A percentile compares a stretch with the other conserved stretches of the same genome.
phyloP scores from a whole-genome alignment of 1,140 invertebrate species.

The Ceratoteleas bidentatus region DNA sequence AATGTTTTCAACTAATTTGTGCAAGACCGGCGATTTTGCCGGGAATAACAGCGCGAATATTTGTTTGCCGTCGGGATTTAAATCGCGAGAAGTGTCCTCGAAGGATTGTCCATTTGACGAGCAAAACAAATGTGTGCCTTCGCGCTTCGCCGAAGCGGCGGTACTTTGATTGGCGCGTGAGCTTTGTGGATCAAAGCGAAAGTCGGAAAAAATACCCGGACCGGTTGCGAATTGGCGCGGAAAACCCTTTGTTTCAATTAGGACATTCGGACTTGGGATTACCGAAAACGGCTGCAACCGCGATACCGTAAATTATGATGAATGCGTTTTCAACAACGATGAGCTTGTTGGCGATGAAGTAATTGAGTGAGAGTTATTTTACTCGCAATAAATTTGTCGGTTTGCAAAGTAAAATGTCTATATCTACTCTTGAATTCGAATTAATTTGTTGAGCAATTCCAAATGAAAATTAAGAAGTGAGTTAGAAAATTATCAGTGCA shows the following conservation, averaged over 20 bases:
- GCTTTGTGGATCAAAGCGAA: constrained; percentile 12
- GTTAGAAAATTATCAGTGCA: too few species aligned
- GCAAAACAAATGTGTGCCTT: constrained; percentile 24
- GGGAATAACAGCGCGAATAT: background rate
- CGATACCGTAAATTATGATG: background rate
- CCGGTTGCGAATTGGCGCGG: constrained; percentile 2
- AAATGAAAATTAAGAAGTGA: too few species aligned
- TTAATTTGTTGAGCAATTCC: too few species aligned
- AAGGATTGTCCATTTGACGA: constrained; percentile 17
- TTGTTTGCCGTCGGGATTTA: background rate
- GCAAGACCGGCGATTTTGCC: too few species aligned
- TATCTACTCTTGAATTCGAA: too few species aligned
- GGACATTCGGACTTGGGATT: background rate
- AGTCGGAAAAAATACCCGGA: constrained; percentile 16
- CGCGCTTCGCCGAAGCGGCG: constrained; percentile 11
- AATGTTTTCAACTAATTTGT: background rate
- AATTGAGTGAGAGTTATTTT: background rate
- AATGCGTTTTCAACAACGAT: background rate
- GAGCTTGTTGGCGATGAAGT: background rate
- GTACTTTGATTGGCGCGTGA: constrained; percentile 6
- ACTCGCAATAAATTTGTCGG: too few species aligned
- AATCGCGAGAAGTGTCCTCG: constrained; percentile 2
- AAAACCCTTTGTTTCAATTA: constrained; percentile 22
- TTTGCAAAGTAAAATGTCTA: too few species aligned
- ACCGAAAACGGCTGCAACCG: background rate